Percentiles rank a stretch among this genome's conserved stretches.
These are phyloP conservation scores for Anoplius nigerrimus DNA, from an alignment of 2,888 invertebrate species.

Conservation along the genomic window DNA sequence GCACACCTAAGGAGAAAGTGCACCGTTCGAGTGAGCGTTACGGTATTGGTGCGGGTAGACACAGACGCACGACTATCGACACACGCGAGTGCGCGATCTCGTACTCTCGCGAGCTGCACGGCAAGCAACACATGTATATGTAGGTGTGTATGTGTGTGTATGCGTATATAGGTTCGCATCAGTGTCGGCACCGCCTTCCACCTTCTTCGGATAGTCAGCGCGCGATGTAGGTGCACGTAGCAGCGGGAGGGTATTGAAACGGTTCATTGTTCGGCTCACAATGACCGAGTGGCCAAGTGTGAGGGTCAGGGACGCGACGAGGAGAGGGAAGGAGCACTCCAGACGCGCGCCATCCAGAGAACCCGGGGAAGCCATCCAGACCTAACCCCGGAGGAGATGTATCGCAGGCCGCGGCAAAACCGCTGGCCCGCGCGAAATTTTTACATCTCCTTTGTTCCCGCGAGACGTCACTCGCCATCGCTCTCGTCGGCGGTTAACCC, in stretches of 20 bases:
- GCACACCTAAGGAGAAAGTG: conserved; percentile 28
- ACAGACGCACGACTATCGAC: neutral
- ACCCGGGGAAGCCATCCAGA: neutral
- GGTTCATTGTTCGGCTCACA: conserved; percentile 55
- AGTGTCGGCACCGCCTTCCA: too few relatives aligned
- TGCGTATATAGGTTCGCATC: too few relatives aligned
- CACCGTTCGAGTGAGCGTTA: neutral
- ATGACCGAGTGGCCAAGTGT: conserved; percentile 60
- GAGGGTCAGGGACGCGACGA: conserved; percentile 53
- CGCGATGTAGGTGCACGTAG: too few relatives aligned
- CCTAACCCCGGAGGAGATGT: neutral
- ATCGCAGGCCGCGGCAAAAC: conserved; percentile 4
- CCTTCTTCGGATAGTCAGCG: too few relatives aligned
- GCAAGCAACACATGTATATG: too few relatives aligned
- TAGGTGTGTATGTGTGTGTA: too few relatives aligned
- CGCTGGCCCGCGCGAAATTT: conserved; percentile 1
- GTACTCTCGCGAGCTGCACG: neutral
- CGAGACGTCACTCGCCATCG: conserved; percentile 15
- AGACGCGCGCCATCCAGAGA: conserved; percentile 21
- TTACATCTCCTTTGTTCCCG: conserved; percentile 27
- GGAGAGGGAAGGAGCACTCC: conserved; percentile 31
- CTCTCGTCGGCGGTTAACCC: conserved; percentile 12
- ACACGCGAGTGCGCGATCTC: neutral
- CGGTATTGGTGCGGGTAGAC: neutral
- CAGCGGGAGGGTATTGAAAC: conserved; percentile 46